Conservation (phyloP, 1,140 invertebrate genomes). For the Drosophila bocqueti region DNA sequence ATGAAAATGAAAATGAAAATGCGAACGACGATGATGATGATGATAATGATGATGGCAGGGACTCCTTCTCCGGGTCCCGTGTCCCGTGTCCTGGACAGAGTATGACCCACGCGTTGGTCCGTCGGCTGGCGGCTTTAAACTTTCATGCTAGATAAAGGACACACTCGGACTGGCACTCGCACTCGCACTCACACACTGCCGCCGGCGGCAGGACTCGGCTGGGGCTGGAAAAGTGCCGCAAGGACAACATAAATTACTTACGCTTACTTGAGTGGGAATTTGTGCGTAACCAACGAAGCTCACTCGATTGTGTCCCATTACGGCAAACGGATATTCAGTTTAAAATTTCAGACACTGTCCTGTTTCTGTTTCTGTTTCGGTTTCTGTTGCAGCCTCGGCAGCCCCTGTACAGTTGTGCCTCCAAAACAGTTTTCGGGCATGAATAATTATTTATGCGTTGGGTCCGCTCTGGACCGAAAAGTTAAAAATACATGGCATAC, state of each 20-base stretch:
- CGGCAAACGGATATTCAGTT: conserved; percentile 81
- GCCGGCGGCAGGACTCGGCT: not conserved
- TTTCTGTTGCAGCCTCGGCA: not conserved
- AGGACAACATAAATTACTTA: conserved; percentile 85
- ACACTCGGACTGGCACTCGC: conserved; percentile 31
- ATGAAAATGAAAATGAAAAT: conserved; percentile 43
- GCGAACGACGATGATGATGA: conserved; percentile 32
- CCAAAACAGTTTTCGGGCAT: conserved; percentile 63
- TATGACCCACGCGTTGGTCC: conserved; percentile 49
- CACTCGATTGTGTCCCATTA: conserved; percentile 83
- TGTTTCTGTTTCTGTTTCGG: conserved; percentile 13
- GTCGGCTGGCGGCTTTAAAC: conserved; percentile 70
- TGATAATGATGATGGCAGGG: conserved; percentile 47
- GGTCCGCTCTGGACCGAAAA: conserved; percentile 39
- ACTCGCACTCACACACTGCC: conserved; percentile 17
- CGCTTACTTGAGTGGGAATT: conserved; percentile 85
- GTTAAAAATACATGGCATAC: conserved; percentile 71
- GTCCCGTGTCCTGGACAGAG: conserved; percentile 30
- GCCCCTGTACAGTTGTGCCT: conserved; percentile 31
- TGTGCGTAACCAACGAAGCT: conserved; percentile 84
- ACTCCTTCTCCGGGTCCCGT: conserved; percentile 21
- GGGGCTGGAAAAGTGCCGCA: conserved; percentile 67
- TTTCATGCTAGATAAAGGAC: conserved; percentile 78
- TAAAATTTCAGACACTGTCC: conserved; percentile 70
- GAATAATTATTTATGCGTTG: conserved; percentile 80